These are phyloP conservation scores for Drosophila hamatofila DNA, from an alignment of 2,888 invertebrate species.

Conservation along the genomic window DNA sequence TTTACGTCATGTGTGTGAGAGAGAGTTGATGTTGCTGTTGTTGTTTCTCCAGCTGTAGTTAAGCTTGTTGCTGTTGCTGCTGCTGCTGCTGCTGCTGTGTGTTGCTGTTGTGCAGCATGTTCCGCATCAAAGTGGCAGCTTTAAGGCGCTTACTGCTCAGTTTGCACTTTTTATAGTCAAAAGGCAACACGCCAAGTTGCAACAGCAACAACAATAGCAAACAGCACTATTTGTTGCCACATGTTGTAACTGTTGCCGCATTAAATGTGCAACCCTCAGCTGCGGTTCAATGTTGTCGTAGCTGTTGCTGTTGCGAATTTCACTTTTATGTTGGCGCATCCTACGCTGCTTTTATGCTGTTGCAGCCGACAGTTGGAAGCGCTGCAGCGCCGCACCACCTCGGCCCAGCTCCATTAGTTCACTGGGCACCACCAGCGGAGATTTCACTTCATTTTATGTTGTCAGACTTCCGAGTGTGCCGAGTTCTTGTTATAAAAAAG, in stretches of 20 bases:
- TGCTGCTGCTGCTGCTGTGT: constrained; percentile 20
- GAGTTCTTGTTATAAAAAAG: constrained; percentile 77
- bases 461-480: constrained; percentile 79
- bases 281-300: constrained; percentile 43
- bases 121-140: constrained; percentile 62
- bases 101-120: constrained; percentile 28
- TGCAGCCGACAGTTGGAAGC: constrained; percentile 43
- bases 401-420: constrained; percentile 50
- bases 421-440: constrained; percentile 75
- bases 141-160: constrained; percentile 62
- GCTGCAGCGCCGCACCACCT: neutral
- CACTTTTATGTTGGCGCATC: constrained; percentile 74
- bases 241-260: constrained; percentile 78
- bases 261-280: constrained; percentile 65
- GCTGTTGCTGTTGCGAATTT: constrained; percentile 54
- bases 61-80: constrained; percentile 45
- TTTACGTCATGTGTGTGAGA: constrained; percentile 56
- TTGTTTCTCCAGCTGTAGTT: constrained; percentile 31
- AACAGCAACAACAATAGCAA: constrained; percentile 40
- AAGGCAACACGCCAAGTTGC: constrained; percentile 74
- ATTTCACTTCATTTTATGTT: constrained; percentile 80
- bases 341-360: constrained; percentile 64
- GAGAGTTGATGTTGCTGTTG: constrained; percentile 7
- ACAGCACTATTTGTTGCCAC: constrained; percentile 72
- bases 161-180: constrained; percentile 68